Conservation (phyloP, 2,888 invertebrate species). For the Tenthredo amoena region DNA sequence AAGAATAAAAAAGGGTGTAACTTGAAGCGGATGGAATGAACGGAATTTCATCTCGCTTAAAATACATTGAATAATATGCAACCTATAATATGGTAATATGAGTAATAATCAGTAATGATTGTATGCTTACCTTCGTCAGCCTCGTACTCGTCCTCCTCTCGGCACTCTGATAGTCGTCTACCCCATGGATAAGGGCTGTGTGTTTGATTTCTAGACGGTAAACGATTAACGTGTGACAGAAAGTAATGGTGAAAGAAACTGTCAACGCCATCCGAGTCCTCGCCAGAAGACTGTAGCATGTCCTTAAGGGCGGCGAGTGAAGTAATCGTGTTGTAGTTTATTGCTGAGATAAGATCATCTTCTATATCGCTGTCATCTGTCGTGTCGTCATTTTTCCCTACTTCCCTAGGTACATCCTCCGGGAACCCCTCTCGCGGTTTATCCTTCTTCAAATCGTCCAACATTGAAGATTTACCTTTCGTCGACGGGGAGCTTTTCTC, state of each 20-base stretch:
- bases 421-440: constrained; percentile 45
- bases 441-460: not conserved
- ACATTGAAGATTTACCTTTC: constrained; percentile 7
- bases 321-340: constrained; percentile 86
- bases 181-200: constrained; percentile 78
- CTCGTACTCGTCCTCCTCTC: constrained; percentile 92
- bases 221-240: constrained; percentile 86
- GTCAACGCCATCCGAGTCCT: constrained; percentile 80
- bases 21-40: not conserved
- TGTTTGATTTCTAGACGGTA: constrained; percentile 82
- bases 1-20: not conserved
- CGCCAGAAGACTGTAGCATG: constrained; percentile 82
- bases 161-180: constrained; percentile 87
- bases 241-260: constrained; percentile 87
- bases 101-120: not conserved
- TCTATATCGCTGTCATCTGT: constrained; percentile 82
- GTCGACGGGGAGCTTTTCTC: constrained; percentile 54
- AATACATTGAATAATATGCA: not conserved
- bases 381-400: constrained; percentile 71
- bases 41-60: not conserved
- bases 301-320: constrained; percentile 85
- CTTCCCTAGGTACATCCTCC: constrained; percentile 58
- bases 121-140: constrained; percentile 72
- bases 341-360: constrained; percentile 83
- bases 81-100: not conserved